These are phyloP conservation scores for Diuraphis noxia DNA, from an alignment of 1,140 invertebrate genomes.

Conservation along the genomic window DNA sequence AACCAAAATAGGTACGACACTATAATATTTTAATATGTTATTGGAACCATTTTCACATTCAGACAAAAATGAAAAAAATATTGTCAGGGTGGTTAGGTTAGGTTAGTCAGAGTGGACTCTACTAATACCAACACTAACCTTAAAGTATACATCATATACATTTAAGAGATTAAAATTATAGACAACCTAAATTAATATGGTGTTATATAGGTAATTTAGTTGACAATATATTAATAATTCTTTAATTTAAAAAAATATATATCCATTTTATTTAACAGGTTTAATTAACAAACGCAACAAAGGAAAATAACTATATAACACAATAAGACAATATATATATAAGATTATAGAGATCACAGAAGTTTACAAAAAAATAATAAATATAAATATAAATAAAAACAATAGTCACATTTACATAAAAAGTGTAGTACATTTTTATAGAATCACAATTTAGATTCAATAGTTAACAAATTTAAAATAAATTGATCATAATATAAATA, in stretches of 20 bases:
- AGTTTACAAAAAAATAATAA: background rate
- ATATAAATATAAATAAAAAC: background rate
- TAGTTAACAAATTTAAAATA: background rate
- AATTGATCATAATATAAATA: background rate
- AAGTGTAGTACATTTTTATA: background rate
- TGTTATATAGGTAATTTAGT: background rate
- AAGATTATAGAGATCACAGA: slow-evolving; percentile 27
- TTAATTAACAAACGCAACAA: background rate
- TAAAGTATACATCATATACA: too few relatives aligned
- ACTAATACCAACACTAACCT: too few relatives aligned
- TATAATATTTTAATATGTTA: too few relatives aligned
- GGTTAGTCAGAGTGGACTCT: too few relatives aligned
- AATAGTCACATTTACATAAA: slow-evolving; percentile 5
- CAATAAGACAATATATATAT: background rate
- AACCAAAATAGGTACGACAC: too few relatives aligned
- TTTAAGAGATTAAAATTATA: background rate
- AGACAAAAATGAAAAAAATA: too few relatives aligned
- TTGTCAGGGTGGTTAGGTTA: too few relatives aligned
- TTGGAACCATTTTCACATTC: too few relatives aligned
- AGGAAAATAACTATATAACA: slow-evolving; percentile 13
- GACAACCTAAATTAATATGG: background rate
- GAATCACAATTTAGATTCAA: background rate
- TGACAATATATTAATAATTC: background rate
- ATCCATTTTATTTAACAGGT: background rate
- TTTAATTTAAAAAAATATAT: slow-evolving; percentile 5